Evolutionary conservation across 1,140 invertebrate species (phyloP).

Genomic region (Lepidurus packardi): DNA sequence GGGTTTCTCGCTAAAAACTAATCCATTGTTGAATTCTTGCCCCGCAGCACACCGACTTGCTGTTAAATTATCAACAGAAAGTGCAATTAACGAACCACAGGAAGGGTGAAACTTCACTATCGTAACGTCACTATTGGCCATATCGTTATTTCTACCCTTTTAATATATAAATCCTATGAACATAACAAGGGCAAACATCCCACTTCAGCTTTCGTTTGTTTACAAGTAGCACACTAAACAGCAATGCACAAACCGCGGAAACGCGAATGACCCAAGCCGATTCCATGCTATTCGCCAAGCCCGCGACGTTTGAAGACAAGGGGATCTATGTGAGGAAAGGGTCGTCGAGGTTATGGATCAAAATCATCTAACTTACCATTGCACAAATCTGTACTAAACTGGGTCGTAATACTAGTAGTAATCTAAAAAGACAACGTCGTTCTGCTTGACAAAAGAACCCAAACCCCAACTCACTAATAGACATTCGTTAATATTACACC

Average conservation of each 20-base stretch:
- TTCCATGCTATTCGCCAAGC: background rate
- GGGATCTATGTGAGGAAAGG: too few species aligned
- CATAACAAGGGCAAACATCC: background rate
- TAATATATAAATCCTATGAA: background rate
- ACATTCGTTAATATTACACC: background rate
- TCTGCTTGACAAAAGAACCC: too few species aligned
- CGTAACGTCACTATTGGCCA: background rate
- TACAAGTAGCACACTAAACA: background rate
- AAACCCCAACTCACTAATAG: too few species aligned
- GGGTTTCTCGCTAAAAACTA: constrained; percentile 76
- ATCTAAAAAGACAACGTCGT: too few species aligned
- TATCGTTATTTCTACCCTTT: background rate
- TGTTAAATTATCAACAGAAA: constrained; percentile 46
- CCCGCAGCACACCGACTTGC: constrained; percentile 47
- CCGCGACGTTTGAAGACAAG: too few species aligned
- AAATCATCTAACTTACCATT: too few species aligned
- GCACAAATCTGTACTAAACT: too few species aligned
- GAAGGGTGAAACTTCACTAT: constrained; percentile 43
- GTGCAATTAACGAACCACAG: constrained; percentile 46
- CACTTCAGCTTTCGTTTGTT: constrained; percentile 2
- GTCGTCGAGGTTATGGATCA: too few species aligned
- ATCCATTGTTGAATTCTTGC: constrained; percentile 68
- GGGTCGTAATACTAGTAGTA: too few species aligned
- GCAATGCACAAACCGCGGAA: background rate
- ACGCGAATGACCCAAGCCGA: background rate